Evolutionary conservation across 2,797 vertebrate species (phyloP).

Genomic region (Picus viridis): DNA sequence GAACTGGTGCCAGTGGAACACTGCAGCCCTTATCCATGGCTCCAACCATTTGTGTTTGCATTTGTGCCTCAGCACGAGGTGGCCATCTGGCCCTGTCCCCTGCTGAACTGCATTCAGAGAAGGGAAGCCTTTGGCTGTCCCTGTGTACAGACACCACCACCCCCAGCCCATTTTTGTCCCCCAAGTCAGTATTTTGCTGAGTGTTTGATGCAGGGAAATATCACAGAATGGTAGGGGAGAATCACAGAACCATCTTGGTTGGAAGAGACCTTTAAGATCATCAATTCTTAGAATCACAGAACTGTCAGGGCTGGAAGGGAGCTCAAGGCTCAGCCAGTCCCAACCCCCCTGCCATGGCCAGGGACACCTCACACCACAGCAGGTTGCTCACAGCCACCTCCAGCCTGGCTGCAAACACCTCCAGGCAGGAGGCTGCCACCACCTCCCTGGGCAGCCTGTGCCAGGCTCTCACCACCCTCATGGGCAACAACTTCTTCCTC

Average conservation of each 20-base stretch:
- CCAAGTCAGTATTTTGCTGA: neutral
- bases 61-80: constrained; percentile 2
- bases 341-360: too few relatives aligned
- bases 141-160: neutral
- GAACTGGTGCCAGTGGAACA: constrained; percentile 34
- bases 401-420: too few relatives aligned
- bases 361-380: too few relatives aligned
- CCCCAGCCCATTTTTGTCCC: accelerated
- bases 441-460: too few relatives aligned
- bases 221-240: neutral
- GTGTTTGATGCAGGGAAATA: neutral
- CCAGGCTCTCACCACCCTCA: too few relatives aligned
- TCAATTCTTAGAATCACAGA: too few relatives aligned
- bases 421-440: too few relatives aligned
- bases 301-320: too few relatives aligned
- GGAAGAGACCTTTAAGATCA: neutral
- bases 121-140: neutral
- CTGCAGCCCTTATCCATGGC: constrained; percentile 31
- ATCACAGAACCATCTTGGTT: neutral
- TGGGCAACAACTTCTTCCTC: too few relatives aligned
- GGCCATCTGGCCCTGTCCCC: neutral
- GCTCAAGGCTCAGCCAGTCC: too few relatives aligned
- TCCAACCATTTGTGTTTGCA: constrained; percentile 17
- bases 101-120: neutral
- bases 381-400: too few relatives aligned